Conservation (phyloP, 2,888 invertebrate species). For the Rhingia campestris region DNA sequence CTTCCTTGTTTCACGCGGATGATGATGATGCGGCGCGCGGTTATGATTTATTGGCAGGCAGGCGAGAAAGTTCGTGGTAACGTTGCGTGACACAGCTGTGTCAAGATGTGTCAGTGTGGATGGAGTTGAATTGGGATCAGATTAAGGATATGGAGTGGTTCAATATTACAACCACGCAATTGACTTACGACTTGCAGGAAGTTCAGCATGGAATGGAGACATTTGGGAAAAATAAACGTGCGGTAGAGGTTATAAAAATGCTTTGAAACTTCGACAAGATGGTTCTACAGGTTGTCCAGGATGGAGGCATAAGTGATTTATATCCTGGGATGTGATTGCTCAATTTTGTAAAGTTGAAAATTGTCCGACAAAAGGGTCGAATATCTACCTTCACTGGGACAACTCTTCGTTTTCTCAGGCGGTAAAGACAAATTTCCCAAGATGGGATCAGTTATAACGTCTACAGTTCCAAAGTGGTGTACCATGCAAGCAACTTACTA, state of each 20-base stretch:
- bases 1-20: slow-evolving; percentile 13
- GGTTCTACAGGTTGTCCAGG: no score
- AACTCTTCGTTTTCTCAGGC: no score
- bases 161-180: slow-evolving; percentile 47
- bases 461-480: no score
- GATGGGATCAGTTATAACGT: no score
- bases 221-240: slow-evolving; percentile 10
- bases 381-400: no score
- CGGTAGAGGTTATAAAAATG: neutral
- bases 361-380: no score
- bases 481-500: no score
- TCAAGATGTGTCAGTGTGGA: slow-evolving; percentile 29
- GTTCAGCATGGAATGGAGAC: slow-evolving; percentile 25
- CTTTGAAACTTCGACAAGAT: no score
- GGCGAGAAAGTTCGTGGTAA: slow-evolving; percentile 40
- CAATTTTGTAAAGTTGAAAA: no score
- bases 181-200: slow-evolving; percentile 49
- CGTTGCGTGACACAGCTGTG: slow-evolving; percentile 59
- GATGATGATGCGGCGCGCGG: slow-evolving; percentile 6
- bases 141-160: slow-evolving; percentile 4
- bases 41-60: slow-evolving; percentile 54
- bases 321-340: no score
- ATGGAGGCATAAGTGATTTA: no score
- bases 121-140: slow-evolving; percentile 6
- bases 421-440: no score